Evolutionary conservation across 2,113 vertebrate genomes (phyloP), one percentile per base, ranked within the genome.

Genomic region (Chaenocephalus aceratus): DNA sequence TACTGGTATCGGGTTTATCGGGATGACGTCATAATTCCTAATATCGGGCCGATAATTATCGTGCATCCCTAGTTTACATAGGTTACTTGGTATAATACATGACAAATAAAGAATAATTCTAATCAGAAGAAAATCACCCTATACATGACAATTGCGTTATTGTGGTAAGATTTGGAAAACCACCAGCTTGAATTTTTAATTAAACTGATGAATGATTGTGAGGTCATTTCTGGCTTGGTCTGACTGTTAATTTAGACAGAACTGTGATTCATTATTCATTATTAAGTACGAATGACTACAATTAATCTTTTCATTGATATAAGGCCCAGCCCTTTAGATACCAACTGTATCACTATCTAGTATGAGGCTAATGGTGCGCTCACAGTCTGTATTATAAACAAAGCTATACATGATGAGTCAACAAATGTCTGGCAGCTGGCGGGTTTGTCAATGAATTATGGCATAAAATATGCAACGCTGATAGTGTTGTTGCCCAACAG

Each of bases 351-450:
- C 30, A 30, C 30, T 30, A 30, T 49, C 6, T 18, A n/a, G 5
- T 30, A 49, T 16, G 49, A 61, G 59, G 14, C 11, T 1, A 53
- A 64, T 10, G 46, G 6, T 23, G 10, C 14, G 10, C 21, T 74
- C 5, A 60, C 15, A 5, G 54, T 13, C 6, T 61, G 16, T 34
- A n/a, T 18, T 71, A 6, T 68, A 1, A 49, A 67, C 12, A 53
- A 70, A 58, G 30, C 41, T 10, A 15, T 49, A 16, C 6, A 70
- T 70, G 30, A 53, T 51, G 10, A 26, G 18, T 41, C 5, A 63
- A 79, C 69, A 86, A 23, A 49, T 68, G 34, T 70, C 15, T 75
- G 54, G 61, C 53, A 85, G 77, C 69, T 74, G 70, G 66, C 13
- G 2, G 11, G 2, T 49, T 75, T 68, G 61, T 84, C 6, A 56